Evolutionary conservation across 2,113 vertebrate genomes (phyloP), one percentile per base, ranked within the genome.

Genomic region (Odontesthes bonariensis): DNA sequence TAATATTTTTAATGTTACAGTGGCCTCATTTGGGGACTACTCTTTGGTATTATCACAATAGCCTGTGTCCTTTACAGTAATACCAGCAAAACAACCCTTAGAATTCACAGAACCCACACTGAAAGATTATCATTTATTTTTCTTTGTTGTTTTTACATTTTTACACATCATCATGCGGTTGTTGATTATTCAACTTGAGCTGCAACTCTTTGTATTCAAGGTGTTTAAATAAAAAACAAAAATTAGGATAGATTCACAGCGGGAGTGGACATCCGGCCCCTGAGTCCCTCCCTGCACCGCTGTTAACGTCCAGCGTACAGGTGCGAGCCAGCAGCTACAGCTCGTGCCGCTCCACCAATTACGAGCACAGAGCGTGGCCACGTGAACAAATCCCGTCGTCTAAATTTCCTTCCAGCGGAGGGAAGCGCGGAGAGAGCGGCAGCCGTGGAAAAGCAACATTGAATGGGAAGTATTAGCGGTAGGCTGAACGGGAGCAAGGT

Each of bases 311-410:
- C 42, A 20, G 60, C 8, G 83, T 83, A 86, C 89, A 93, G 91
- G 92, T 93, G 90, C 81, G 86, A 67, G 64, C 27, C 49, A 52
- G 75, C 71, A 57, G 74, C 59, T 20, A 5, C 42, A 13, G 59
- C 64, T 58, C 61, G 42, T 35, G 53, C 23, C 22, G 69, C 73
- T 86, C 87, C 73, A 60, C 93, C 94, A 93, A 94, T 94, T 88
- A 92, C 89, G 84, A 82, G 58, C 76, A 67, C 64, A 6, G 81
- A 69, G 77, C 71, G 69, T 44, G 77, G 85, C 84, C 94, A 95
- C 93, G 93, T 95, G 94, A 90, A 67, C 90, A 84, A 79, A 86
- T 86, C 91, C 90, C 81, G 82, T 82, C 27, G 83, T 87, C 84
- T 93, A 88, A 92, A 91, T 88, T 89, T 87, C 85, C 75, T 82